Percentiles rank a stretch among this genome's conserved stretches.
These are phyloP conservation scores for Acrobasis suavella DNA, from an alignment of 2,888 invertebrate species.

Conservation along the genomic window DNA sequence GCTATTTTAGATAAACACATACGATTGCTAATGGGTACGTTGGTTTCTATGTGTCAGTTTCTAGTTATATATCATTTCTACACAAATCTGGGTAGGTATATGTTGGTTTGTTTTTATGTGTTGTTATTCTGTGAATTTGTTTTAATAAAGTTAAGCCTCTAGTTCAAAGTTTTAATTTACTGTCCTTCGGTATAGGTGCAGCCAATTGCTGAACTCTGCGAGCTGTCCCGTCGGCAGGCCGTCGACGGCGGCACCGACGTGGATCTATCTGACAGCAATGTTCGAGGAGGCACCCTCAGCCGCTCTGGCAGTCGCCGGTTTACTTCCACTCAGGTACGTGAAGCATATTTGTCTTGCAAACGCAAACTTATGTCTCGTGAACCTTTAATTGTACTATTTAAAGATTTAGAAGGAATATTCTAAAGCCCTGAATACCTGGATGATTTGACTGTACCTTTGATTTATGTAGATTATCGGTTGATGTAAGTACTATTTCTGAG, in stretches of 20 bases:
- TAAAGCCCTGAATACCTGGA: too few species aligned
- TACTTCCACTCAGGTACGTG: slow-evolving; percentile 83
- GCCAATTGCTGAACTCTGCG: slow-evolving; percentile 95
- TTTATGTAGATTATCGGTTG: too few species aligned
- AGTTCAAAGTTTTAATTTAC: background rate
- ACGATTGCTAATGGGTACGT: background rate
- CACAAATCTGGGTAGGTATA: too few species aligned
- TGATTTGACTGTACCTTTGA: too few species aligned
- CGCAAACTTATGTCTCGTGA: background rate
- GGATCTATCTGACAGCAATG: slow-evolving; percentile 85
- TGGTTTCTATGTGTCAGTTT: background rate
- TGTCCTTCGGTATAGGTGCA: slow-evolving; percentile 87
- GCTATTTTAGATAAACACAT: slow-evolving; percentile 13
- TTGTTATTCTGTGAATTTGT: too few species aligned
- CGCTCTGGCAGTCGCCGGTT: slow-evolving; percentile 91
- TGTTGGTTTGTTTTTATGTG: too few species aligned
- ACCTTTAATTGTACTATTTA: too few species aligned
- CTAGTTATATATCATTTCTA: background rate
- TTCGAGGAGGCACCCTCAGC: slow-evolving; percentile 88
- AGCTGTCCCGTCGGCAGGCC: slow-evolving; percentile 90
- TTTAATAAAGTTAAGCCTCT: too few species aligned
- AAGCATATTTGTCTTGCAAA: background rate
- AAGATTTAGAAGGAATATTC: too few species aligned
- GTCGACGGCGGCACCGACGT: slow-evolving; percentile 85
- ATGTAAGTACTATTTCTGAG: too few species aligned